These are phyloP conservation scores for Pyrrhia umbra DNA, from an alignment of 2,888 invertebrate species.

Conservation along the genomic window DNA sequence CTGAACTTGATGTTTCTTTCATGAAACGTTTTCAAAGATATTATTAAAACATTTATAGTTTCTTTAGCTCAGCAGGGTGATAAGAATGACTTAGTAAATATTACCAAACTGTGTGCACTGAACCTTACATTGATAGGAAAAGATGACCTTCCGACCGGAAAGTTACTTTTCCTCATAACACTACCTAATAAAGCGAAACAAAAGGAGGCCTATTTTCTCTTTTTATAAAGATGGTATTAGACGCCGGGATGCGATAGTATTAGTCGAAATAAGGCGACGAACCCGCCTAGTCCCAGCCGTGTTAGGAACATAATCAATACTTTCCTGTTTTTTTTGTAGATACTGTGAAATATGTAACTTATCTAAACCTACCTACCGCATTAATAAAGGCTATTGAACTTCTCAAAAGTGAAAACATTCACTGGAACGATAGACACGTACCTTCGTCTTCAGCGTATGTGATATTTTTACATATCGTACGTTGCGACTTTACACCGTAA, in stretches of 20 bases:
- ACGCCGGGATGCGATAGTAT: constrained; percentile 40
- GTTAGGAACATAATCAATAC: constrained; percentile 46
- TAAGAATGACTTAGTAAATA: constrained; percentile 47
- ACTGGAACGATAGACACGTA: constrained; percentile 48
- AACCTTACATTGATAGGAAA: constrained; percentile 71
- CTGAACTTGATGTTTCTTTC: neutral
- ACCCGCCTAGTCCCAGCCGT: constrained; percentile 9
- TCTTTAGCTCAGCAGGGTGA: constrained; percentile 3
- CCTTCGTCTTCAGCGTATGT: constrained; percentile 38
- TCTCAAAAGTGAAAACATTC: constrained; percentile 54
- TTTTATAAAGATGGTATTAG: constrained; percentile 51
- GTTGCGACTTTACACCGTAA: constrained; percentile 56
- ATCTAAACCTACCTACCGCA: constrained; percentile 5
- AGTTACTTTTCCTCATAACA: constrained; percentile 75
- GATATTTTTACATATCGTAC: constrained; percentile 57
- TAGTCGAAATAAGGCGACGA: constrained; percentile 46
- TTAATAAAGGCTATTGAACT: constrained; percentile 40
- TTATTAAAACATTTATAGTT: neutral
- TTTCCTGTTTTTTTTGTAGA: constrained; percentile 18
- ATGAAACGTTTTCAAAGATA: neutral
- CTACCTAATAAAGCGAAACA: constrained; percentile 76
- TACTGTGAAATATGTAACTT: no score
- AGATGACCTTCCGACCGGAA: constrained; percentile 72
- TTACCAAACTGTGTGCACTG: constrained; percentile 60
- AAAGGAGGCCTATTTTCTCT: constrained; percentile 68